These are phyloP conservation scores for Osedax fenrisi DNA, from an alignment of 2,888 invertebrate genomes.

Conservation along the genomic window DNA sequence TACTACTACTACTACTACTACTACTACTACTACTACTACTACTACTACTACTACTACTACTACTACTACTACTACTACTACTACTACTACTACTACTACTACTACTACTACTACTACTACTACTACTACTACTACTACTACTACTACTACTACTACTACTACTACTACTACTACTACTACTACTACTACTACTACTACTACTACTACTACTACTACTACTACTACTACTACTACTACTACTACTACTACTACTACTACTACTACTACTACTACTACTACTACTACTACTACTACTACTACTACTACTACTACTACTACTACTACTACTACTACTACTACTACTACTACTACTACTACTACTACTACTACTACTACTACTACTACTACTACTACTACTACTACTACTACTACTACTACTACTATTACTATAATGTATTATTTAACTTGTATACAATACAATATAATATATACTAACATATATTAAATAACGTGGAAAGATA, in stretches of 20 bases:
- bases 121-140: background rate
- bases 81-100: background rate
- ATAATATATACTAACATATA: too few species aligned
- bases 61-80: background rate
- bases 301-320: background rate
- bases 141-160: background rate
- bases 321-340: background rate
- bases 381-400: background rate
- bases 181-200: conserved; percentile 5
- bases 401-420: background rate
- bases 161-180: conserved; percentile 5
- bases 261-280: background rate
- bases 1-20: background rate
- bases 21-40: background rate
- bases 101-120: background rate
- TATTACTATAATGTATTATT: too few species aligned
- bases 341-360: background rate
- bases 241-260: background rate
- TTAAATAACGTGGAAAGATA: too few species aligned
- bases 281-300: background rate
- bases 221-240: background rate
- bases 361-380: background rate
- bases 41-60: background rate
- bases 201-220: background rate
- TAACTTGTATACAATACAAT: too few species aligned